phyloP scores from a whole-genome alignment of 2,888 invertebrate species.

The Panzeria rudis region DNA sequence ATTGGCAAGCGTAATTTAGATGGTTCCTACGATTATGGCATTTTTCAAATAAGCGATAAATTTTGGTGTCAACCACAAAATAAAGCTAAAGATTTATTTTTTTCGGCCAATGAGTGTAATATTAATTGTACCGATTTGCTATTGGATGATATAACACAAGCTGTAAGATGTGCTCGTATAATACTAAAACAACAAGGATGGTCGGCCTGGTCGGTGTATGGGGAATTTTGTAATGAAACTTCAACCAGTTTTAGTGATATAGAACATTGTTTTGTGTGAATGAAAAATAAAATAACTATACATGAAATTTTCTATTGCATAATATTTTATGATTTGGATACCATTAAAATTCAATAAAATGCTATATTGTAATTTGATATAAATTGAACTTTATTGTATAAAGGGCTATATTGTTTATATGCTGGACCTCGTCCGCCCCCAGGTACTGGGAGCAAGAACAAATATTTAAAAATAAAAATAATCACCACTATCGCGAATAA shows the following conservation, averaged over 20 bases:
- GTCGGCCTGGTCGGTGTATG: slow-evolving; percentile 81
- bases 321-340: too few relatives aligned
- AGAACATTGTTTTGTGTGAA: slow-evolving; percentile 62
- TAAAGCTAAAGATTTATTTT: slow-evolving; percentile 71
- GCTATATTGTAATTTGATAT: too few relatives aligned
- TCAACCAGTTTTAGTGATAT: slow-evolving; percentile 69
- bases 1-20: slow-evolving; percentile 84
- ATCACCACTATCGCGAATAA: too few relatives aligned
- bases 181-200: slow-evolving; percentile 81
- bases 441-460: too few relatives aligned
- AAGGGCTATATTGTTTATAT: too few relatives aligned
- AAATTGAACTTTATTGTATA: too few relatives aligned
- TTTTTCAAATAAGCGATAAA: slow-evolving; percentile 83
- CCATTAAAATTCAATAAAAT: too few relatives aligned
- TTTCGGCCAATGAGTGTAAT: slow-evolving; percentile 79
- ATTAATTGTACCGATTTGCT: slow-evolving; percentile 80
- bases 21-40: slow-evolving; percentile 83
- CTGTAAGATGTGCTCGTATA: slow-evolving; percentile 79
- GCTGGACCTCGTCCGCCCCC: too few relatives aligned
- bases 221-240: slow-evolving; percentile 79
- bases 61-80: slow-evolving; percentile 81
- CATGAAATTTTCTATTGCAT: too few relatives aligned
- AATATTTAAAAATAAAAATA: too few relatives aligned
- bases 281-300: too few relatives aligned
- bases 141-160: slow-evolving; percentile 79